Percentiles rank a stretch among this genome's conserved stretches.
These are phyloP conservation scores for Tiliacea aurago DNA, from an alignment of 2,888 invertebrate genomes.

Conservation along the genomic window DNA sequence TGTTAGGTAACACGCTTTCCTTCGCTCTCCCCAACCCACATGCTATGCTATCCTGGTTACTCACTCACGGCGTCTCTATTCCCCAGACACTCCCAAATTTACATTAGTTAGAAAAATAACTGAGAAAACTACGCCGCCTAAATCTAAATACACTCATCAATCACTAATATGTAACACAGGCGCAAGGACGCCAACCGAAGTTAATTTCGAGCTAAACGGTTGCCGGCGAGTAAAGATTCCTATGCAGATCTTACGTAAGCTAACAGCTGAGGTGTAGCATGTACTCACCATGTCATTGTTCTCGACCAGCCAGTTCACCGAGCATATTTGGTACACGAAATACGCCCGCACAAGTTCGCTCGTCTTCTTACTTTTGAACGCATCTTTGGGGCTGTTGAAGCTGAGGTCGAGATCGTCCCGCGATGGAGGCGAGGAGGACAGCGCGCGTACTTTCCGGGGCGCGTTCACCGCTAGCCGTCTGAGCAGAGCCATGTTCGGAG, in stretches of 20 bases:
- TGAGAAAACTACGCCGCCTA: constrained; percentile 57
- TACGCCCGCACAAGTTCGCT: constrained; percentile 97
- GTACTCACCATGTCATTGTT: constrained; percentile 97
- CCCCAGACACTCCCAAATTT: constrained; percentile 57
- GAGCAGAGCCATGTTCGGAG: constrained; percentile 86
- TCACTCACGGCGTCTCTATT: constrained; percentile 26
- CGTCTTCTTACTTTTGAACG: constrained; percentile 98
- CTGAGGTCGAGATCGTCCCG: constrained; percentile 95
- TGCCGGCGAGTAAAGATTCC: constrained; percentile 74
- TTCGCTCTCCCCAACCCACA: constrained; percentile 63
- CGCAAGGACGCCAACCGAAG: constrained; percentile 71
- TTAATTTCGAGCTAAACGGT: constrained; percentile 74
- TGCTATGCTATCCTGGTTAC: constrained; percentile 63
- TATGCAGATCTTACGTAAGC: constrained; percentile 82
- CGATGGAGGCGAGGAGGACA: constrained; percentile 75
- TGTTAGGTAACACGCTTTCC: constrained; percentile 69
- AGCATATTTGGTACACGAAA: constrained; percentile 97
- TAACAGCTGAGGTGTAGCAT: constrained; percentile 71
- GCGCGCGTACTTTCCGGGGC: constrained; percentile 80
- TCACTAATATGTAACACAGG: constrained; percentile 59
- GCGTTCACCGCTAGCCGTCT: constrained; percentile 83
- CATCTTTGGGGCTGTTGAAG: constrained; percentile 97
- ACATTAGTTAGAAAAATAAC: constrained; percentile 58
- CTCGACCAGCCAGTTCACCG: constrained; percentile 96
- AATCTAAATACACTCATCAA: constrained; percentile 60